Conservation (phyloP, 2,888 invertebrate species). For the Dermolepida albohirtum region DNA sequence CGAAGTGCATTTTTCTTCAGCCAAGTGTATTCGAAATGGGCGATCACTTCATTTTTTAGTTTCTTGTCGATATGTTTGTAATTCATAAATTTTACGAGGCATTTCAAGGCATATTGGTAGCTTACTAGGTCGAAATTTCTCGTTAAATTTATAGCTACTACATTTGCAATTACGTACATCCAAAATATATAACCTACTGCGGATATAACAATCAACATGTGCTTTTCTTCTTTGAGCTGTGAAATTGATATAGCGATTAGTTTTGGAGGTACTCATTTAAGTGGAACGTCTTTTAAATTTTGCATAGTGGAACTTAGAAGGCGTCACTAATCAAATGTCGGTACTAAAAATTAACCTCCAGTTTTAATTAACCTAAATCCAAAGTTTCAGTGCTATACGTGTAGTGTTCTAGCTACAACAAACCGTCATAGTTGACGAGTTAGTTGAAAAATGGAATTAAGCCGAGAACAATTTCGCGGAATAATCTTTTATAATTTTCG, state of each 20-base stretch:
- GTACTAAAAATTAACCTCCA: too few species aligned
- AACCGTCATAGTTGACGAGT: too few species aligned
- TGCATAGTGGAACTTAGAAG: too few species aligned
- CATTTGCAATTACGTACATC: slow-evolving; percentile 35
- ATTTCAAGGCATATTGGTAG: slow-evolving; percentile 51
- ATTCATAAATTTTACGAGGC: slow-evolving; percentile 50
- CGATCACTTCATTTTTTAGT: slow-evolving; percentile 48
- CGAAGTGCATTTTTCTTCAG: slow-evolving; percentile 42
- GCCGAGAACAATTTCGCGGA: too few species aligned
- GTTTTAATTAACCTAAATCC: too few species aligned
- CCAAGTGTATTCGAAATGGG: slow-evolving; percentile 53
- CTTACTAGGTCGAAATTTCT: slow-evolving; percentile 45
- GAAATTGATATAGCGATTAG: neutral
- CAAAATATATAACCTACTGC: slow-evolving; percentile 29
- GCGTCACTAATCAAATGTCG: too few species aligned
- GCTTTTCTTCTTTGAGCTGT: slow-evolving; percentile 16
- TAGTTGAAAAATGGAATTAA: too few species aligned
- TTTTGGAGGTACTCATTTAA: too few species aligned
- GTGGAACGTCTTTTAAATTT: too few species aligned
- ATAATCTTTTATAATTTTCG: too few species aligned
- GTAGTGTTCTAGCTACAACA: too few species aligned
- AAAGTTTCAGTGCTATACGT: too few species aligned
- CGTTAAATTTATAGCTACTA: slow-evolving; percentile 43
- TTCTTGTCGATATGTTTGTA: slow-evolving; percentile 47
- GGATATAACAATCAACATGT: slow-evolving; percentile 9